Percentiles rank a stretch among this genome's conserved stretches.
These are phyloP conservation scores for Pseudomyrmex cubaensis DNA, from an alignment of 1,140 invertebrate genomes.

Conservation along the genomic window DNA sequence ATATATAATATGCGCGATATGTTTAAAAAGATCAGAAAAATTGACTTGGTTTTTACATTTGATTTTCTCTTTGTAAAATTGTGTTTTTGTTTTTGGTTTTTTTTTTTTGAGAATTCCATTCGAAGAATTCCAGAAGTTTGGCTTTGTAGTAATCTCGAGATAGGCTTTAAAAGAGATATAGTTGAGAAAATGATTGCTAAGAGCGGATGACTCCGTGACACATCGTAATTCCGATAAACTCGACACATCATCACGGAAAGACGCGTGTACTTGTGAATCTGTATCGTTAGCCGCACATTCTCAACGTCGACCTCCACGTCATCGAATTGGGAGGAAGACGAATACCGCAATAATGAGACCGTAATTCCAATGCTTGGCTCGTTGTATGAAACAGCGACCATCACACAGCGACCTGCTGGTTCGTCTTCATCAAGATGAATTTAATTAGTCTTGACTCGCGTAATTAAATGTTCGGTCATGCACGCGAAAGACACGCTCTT, in stretches of 20 bases:
- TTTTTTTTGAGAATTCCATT: too few relatives aligned
- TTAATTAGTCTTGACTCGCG: slow-evolving; percentile 38
- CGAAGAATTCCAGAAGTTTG: too few relatives aligned
- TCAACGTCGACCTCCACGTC: slow-evolving; percentile 36
- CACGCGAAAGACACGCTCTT: background rate
- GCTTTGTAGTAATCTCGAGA: background rate
- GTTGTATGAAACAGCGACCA: background rate
- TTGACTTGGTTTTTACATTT: too few relatives aligned
- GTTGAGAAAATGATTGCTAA: background rate
- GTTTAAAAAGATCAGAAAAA: too few relatives aligned
- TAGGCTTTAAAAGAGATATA: background rate
- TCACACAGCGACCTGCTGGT: background rate
- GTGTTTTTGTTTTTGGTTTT: too few relatives aligned
- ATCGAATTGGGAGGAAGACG: slow-evolving; percentile 2
- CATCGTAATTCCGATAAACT: background rate
- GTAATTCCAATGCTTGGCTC: slow-evolving; percentile 16
- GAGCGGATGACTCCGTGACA: background rate
- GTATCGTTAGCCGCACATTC: slow-evolving; percentile 10
- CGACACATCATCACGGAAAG: background rate
- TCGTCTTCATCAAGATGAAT: slow-evolving; percentile 26
- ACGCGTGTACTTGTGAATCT: background rate
- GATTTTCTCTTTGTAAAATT: too few relatives aligned
- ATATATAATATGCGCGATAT: too few relatives aligned
- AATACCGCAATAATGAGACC: slow-evolving; percentile 28
- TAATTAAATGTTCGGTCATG: slow-evolving; percentile 40